Base-by-base conservation (phyloP, 2,113 vertebrate genomes). In the Microtus oregoni region DNA sequence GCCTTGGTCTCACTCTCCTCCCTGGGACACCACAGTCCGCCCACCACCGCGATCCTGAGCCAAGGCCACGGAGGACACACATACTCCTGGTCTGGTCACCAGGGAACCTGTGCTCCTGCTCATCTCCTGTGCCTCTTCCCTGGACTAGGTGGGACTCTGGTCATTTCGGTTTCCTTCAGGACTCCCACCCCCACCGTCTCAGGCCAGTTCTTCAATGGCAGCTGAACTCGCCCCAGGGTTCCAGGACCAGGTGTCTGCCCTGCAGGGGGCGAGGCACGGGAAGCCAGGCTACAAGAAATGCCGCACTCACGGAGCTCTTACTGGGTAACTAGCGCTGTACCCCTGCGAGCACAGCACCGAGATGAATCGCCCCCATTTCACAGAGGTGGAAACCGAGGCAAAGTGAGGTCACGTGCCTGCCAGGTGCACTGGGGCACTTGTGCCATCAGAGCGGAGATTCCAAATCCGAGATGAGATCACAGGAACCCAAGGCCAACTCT, bases 161-260 rank as follows among this genome's bases (percentile, higher is more conserved):
- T 32, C 30, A 4, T 14, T 35, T 58, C 65, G 7, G 32, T 9
- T 65, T 70, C 63, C 77, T 70, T 30, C 2, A 11, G 47, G 24
- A 38, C 12, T 50, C 20, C 24, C 32, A 41, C 47, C 32, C 44
- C 15, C 7, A 65, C 50, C 35, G 19, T 52, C 38, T 65, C 82
- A 52, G 44, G 47, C 65, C 83, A 70, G 22, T 32, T 10, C 70
- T 90, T 81, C 44, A 61, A 91, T 11, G 47, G 26, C 8, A 2
- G 47, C 81, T 52, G 94, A 52, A 63, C 52, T 20, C 0, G 1
- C 91, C 77, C 93, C 70, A 67, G 72, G 38, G 2, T 86, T 91
- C 89, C 76, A 61, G 76, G 35, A 65, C 88, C 95, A 92, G 94
- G 68, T 90, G 95, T 55, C 75, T n/a, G 35, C 76, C 63, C 9